Conservation (phyloP, 2,113 vertebrate species). For the Marcusenius ussheri region DNA sequence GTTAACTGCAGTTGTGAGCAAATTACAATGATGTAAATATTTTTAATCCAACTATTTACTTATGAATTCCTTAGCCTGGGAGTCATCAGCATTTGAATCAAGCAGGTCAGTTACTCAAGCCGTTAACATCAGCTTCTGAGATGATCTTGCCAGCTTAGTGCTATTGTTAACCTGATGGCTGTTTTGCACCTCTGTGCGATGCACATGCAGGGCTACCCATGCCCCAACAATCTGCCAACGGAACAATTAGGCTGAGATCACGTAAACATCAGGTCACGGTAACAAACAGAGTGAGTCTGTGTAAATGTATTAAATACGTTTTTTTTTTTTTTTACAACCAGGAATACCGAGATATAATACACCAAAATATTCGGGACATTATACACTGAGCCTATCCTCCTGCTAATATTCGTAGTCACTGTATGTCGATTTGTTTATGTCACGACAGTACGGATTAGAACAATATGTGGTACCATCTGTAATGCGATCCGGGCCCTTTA, state of each 20-base stretch:
- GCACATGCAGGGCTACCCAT: neutral
- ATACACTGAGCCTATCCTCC: too few relatives aligned
- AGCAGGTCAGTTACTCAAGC: neutral
- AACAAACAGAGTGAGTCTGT: neutral
- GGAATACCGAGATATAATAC: neutral
- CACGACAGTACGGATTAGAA: too few relatives aligned
- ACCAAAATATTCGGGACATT: neutral
- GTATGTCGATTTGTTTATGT: too few relatives aligned
- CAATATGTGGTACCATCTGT: too few relatives aligned
- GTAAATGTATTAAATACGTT: neutral
- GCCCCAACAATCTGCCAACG: neutral
- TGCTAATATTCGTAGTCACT: too few relatives aligned
- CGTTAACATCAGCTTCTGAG: neutral
- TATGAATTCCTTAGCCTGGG: neutral
- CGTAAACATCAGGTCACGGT: neutral
- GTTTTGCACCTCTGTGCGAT: neutral
- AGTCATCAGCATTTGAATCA: neutral
- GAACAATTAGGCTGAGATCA: conserved; percentile 8
- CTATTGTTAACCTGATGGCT: neutral
- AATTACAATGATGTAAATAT: neutral
- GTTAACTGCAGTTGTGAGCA: too few relatives aligned
- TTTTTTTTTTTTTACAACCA: neutral
- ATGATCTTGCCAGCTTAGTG: neutral
- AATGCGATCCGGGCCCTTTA: too few relatives aligned
- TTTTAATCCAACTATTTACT: neutral